Evolutionary conservation across 1,140 invertebrate species (phyloP).

Genomic region (Caerostris extrusa): DNA sequence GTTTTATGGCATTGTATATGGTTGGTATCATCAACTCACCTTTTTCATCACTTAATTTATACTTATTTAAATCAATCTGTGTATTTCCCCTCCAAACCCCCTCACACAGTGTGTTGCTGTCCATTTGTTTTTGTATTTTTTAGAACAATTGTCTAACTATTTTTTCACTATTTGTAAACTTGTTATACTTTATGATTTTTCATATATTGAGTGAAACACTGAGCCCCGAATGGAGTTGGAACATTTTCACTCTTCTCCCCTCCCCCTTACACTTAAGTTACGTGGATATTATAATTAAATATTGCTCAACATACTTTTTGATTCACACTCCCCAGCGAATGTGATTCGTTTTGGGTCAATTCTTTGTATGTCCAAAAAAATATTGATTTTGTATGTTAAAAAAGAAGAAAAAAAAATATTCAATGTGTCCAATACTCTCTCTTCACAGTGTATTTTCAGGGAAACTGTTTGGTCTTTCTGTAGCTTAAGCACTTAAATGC

Average conservation of each 20-base stretch:
- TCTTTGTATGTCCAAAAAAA: background rate
- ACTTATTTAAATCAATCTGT: constrained; percentile 71
- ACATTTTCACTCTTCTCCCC: background rate
- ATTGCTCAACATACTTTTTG: constrained; percentile 55
- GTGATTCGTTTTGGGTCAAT: constrained; percentile 48
- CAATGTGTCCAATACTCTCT: constrained; percentile 44
- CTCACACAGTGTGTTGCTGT: constrained; percentile 62
- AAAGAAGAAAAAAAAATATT: background rate
- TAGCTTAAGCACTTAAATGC: constrained; percentile 13
- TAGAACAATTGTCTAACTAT: constrained; percentile 67
- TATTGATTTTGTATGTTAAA: background rate
- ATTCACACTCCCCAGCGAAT: constrained; percentile 26
- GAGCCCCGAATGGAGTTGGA: background rate
- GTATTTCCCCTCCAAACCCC: constrained; percentile 43
- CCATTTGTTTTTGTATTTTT: constrained; percentile 73
- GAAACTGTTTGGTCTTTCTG: constrained; percentile 35
- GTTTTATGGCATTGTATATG: constrained; percentile 53
- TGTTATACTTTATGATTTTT: constrained; percentile 48
- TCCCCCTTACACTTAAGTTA: background rate
- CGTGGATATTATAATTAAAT: background rate
- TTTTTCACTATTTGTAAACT: constrained; percentile 60
- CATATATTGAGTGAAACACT: background rate
- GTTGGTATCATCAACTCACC: constrained; percentile 58
- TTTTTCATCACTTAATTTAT: constrained; percentile 75
- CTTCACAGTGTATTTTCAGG: constrained; percentile 49